Conservation (phyloP, 2,113 vertebrate species). For the Hippocampus guttulatus region DNA sequence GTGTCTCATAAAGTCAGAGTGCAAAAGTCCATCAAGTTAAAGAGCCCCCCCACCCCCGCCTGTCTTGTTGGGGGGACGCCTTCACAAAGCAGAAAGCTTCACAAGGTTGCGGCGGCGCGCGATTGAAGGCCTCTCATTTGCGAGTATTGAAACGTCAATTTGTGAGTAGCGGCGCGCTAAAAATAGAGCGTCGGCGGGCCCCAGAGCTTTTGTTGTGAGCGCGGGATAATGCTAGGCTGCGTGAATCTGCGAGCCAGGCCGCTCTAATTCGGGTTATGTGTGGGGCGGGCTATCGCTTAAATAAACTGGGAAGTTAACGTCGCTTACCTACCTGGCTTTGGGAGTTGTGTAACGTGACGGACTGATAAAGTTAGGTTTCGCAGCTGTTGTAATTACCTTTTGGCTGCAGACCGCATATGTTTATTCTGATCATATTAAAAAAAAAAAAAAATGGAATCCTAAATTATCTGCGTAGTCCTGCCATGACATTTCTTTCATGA, state of each 20-base stretch:
- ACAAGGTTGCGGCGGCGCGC: conserved; percentile 40
- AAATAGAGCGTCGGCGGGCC: conserved; percentile 46
- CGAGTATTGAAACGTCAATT: conserved; percentile 61
- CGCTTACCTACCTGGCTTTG: too few relatives aligned
- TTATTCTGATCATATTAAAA: too few relatives aligned
- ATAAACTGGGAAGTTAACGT: too few relatives aligned
- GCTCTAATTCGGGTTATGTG: conserved; percentile 45
- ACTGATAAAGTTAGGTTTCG: too few relatives aligned
- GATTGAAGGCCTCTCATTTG: conserved; percentile 58
- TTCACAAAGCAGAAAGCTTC: not conserved
- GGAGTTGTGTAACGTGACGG: too few relatives aligned
- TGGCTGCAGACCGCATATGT: too few relatives aligned
- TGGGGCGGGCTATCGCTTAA: conserved; percentile 7
- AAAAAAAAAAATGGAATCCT: too few relatives aligned
- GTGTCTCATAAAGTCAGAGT: not conserved
- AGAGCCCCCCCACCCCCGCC: not conserved
- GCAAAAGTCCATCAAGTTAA: not conserved
- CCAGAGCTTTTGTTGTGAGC: conserved; percentile 53
- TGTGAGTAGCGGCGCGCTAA: conserved; percentile 49
- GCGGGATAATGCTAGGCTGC: conserved; percentile 51
- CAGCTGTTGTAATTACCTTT: too few relatives aligned
- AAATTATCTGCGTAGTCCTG: too few relatives aligned
- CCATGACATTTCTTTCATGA: too few relatives aligned
- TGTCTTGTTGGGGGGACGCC: not conserved
- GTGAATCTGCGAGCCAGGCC: conserved; percentile 36